Evolutionary conservation across 2,113 vertebrate genomes (phyloP), one percentile per base, ranked within the genome.

Genomic region (Gracilinanus agilis): DNA sequence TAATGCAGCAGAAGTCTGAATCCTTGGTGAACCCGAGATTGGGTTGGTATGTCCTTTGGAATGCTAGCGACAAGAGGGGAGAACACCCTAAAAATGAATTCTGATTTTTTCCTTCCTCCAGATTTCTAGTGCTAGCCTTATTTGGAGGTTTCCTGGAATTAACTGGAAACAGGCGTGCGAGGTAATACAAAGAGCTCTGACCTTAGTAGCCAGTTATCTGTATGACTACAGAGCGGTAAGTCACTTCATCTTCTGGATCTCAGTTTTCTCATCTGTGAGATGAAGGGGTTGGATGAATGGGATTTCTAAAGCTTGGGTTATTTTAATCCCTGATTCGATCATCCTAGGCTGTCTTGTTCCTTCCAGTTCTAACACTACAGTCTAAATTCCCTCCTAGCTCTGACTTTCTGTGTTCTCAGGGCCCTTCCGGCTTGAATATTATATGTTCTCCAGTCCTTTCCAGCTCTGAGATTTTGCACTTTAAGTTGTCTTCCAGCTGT

Each of bases 361-460:
- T n/a, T n/a, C 34, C 61, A 75, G 61, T 25, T 54, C 61, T 54
- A 56, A 16, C 1, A 40, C 40, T 49, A 21, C 8, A 9, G n/a
- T 12, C 19, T 44, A 25, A 53, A 0, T 3, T 56, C 90, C 24
- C 44, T 5, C 88, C 23, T 44, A 54, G 49, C 23, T 0, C 90
- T 75, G 54, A 67, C n/a, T 40, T 40, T 83, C n/a, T 83, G n/a
- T 23, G 34, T 13, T 3, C 16, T 23, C 44, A 58, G 44, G n/a
- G 0, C 0, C 2, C 0, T 8, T 53, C 24, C 0, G 44, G 8
- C 89, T 19, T 0, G 49, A 54, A 61, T 12, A 53, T 93, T 9
- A 24, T 3, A 19, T 7, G 13, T 1, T n/a, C 27, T 83, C 19
- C 34, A 25, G 67, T 83, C n/a, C n/a, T n/a, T 83, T 40, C 67